Conservation (phyloP, 2,888 invertebrate genomes). For the Odontomyia ornata region DNA sequence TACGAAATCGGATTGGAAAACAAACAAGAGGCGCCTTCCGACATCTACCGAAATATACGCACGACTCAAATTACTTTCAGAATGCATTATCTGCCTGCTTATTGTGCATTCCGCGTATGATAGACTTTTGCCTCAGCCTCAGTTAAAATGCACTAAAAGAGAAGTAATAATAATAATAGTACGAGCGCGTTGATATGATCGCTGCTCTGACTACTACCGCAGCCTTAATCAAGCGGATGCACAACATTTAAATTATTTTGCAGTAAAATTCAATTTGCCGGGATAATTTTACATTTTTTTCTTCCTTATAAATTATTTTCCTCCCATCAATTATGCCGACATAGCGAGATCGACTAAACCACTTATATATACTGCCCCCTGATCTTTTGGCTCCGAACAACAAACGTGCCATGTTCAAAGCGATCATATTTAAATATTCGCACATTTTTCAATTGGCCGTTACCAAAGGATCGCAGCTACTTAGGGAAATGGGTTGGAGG, state of each 20-base stretch:
- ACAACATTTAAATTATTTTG: conserved; percentile 24
- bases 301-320: conserved; percentile 23
- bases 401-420: background rate
- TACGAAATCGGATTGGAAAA: conserved; percentile 3
- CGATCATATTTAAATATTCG: background rate
- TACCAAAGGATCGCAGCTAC: background rate
- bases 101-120: background rate
- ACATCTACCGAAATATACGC: conserved; percentile 13
- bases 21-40: conserved; percentile 32
- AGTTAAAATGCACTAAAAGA: conserved; percentile 23
- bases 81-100: background rate
- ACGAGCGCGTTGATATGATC: background rate
- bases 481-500: background rate
- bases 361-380: background rate
- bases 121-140: conserved; percentile 9
- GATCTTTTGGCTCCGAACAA: background rate
- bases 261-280: conserved; percentile 36
- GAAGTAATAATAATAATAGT: conserved; percentile 9
- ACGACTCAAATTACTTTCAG: conserved; percentile 21
- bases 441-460: background rate
- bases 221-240: background rate
- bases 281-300: conserved; percentile 31
- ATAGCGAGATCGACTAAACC: background rate
- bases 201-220: no score
- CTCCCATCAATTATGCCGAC: conserved; percentile 31